Percentiles rank a stretch among this genome's conserved stretches.
Conservation (phyloP, 2,797 vertebrate species). For the Acrossocheilus fasciatus region DNA sequence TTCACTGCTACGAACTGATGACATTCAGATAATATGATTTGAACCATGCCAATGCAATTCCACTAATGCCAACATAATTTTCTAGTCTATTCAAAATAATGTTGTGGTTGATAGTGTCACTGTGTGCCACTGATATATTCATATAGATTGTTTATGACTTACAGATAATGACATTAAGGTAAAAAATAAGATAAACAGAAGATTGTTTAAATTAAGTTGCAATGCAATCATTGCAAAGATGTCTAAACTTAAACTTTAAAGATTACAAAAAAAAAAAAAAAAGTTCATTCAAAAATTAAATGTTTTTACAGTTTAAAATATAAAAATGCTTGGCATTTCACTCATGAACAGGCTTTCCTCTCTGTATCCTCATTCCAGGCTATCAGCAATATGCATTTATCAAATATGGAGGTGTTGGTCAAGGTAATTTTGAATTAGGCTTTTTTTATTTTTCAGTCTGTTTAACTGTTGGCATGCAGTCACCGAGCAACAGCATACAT, state of each 20-base stretch:
- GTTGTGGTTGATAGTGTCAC: not conserved
- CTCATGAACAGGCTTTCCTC: not conserved
- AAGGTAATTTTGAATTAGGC: slow-evolving; percentile 31
- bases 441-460: slow-evolving; percentile 31
- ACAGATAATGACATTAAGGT: slow-evolving; percentile 4
- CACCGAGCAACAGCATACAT: not conserved
- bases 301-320: not conserved
- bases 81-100: not conserved
- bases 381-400: slow-evolving; percentile 26
- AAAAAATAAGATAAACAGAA: not conserved
- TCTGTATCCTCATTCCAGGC: not conserved
- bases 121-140: not conserved
- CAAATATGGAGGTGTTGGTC: slow-evolving; percentile 12
- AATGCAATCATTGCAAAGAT: not conserved
- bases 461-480: slow-evolving; percentile 17
- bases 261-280: not conserved
- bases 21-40: not conserved
- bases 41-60: not conserved
- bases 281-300: not conserved
- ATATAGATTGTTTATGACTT: slow-evolving; percentile 18
- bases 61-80: not conserved
- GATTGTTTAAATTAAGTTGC: not conserved
- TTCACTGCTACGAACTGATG: not conserved
- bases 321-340: not conserved
- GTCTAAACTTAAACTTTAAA: not conserved